Evolutionary conservation across 2,797 vertebrate species (phyloP).

Genomic region (Kryptopterus vitreolus): DNA sequence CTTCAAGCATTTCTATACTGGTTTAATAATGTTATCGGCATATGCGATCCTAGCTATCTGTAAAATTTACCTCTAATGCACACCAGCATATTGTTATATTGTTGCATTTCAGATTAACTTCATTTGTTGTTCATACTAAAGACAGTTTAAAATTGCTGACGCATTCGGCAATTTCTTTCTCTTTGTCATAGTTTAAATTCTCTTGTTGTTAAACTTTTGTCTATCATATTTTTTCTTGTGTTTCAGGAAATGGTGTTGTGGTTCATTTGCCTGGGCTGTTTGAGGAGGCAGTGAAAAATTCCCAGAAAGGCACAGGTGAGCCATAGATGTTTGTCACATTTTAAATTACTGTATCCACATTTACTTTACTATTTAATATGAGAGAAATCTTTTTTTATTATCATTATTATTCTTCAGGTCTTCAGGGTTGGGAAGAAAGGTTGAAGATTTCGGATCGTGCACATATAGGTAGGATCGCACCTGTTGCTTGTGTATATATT

Average conservation of each 20-base stretch:
- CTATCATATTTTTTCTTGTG: background rate
- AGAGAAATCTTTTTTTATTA: too few relatives aligned
- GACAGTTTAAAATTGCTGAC: too few relatives aligned
- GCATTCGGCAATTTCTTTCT: background rate
- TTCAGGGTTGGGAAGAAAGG: constrained; percentile 80
- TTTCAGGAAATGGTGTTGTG: constrained; percentile 79
- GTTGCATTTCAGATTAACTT: too few relatives aligned
- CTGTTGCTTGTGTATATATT: background rate
- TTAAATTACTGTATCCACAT: background rate
- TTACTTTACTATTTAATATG: background rate
- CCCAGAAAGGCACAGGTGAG: constrained; percentile 78
- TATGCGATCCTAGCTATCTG: too few relatives aligned
- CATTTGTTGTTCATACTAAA: too few relatives aligned
- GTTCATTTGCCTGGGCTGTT: constrained; percentile 82
- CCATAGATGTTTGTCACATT: background rate
- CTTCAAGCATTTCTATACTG: too few relatives aligned
- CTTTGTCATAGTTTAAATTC: background rate
- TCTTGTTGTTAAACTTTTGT: background rate
- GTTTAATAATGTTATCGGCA: too few relatives aligned
- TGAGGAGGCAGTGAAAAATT: constrained; percentile 80
- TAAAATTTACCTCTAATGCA: too few relatives aligned
- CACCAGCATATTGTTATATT: too few relatives aligned
- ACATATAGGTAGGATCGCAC: constrained; percentile 73
- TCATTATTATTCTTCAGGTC: constrained; percentile 58
- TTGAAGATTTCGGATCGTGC: constrained; percentile 82